Evolutionary conservation across 53 echinoderm and acorn worm species (phyloP).

Genomic region (Hippasteria phrygiana): DNA sequence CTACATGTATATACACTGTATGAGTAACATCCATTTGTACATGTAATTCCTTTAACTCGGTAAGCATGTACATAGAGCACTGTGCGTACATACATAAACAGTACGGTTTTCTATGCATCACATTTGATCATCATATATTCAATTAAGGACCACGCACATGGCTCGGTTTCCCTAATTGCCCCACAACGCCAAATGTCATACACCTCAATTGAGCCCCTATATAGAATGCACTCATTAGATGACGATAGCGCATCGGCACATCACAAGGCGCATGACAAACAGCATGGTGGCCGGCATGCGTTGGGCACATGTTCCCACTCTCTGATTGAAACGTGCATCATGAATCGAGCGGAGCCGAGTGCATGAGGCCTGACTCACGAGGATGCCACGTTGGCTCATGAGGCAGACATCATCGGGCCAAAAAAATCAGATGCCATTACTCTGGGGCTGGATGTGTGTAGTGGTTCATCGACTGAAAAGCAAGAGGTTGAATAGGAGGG

Average conservation of each 20-base stretch:
- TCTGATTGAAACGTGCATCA: neutral
- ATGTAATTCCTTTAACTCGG: neutral
- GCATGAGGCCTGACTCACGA: slow-evolving; percentile 13
- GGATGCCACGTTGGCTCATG: slow-evolving; percentile 21
- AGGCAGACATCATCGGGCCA: neutral
- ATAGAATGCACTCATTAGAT: neutral
- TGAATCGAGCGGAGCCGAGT: neutral
- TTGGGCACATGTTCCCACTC: neutral
- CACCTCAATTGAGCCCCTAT: neutral
- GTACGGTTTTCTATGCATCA: neutral
- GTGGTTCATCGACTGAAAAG: no score
- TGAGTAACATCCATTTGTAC: neutral
- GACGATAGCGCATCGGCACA: neutral
- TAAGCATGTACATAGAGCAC: neutral
- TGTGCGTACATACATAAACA: neutral
- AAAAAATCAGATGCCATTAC: neutral
- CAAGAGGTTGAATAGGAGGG: no score
- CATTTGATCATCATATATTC: neutral
- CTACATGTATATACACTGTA: slow-evolving; percentile 12
- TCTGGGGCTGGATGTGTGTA: neutral
- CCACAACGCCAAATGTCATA: neutral
- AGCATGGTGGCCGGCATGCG: neutral
- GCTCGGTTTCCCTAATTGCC: neutral
- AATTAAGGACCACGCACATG: neutral
- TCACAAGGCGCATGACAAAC: neutral